Evolutionary conservation across 2,113 vertebrate genomes (phyloP).

Genomic region (Melanocharis versteri): DNA sequence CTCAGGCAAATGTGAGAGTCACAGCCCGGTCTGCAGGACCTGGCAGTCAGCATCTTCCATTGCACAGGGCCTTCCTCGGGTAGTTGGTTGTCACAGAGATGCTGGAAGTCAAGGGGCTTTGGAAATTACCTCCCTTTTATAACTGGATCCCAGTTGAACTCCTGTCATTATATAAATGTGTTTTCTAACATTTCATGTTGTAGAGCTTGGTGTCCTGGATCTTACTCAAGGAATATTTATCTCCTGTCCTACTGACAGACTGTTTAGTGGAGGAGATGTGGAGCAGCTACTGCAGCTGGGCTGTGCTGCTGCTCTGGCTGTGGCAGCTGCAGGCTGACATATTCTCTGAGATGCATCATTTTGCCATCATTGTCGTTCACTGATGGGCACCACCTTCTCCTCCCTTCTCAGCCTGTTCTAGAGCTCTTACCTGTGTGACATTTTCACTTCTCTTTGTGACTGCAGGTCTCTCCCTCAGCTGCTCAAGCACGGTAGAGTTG

Average conservation of each 20-base stretch:
- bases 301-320: not conserved
- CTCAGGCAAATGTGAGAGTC: not conserved
- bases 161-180: not conserved
- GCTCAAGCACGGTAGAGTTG: not conserved
- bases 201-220: not conserved
- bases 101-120: not conserved
- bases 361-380: not conserved
- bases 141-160: not conserved
- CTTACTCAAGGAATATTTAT: not conserved
- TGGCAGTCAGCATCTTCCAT: not conserved
- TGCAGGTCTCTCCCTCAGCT: not conserved
- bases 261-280: not conserved
- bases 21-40: not conserved
- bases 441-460: not conserved
- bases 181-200: not conserved
- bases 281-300: not conserved
- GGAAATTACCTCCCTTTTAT: not conserved
- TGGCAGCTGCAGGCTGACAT: not conserved
- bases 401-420: not conserved
- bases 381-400: not conserved
- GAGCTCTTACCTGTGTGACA: not conserved
- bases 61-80: not conserved
- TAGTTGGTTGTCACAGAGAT: not conserved
- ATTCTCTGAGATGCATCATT: not conserved
- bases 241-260: not conserved